Evolutionary conservation across 2,888 invertebrate species (phyloP).

Genomic region (Petrolisthes cinctipes): DNA sequence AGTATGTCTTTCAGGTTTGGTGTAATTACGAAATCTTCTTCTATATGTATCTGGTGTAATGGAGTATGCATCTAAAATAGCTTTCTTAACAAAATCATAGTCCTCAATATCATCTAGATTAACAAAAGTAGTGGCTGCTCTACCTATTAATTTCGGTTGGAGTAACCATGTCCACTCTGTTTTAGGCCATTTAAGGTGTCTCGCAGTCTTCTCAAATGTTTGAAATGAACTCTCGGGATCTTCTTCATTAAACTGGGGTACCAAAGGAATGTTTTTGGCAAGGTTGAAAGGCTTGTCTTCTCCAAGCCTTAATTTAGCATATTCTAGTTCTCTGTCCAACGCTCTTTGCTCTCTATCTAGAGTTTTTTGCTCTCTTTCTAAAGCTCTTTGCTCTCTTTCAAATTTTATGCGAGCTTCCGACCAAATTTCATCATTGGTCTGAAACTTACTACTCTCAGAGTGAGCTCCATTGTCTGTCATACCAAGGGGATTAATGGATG

Average conservation of each 20-base stretch:
- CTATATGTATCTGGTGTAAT: no score
- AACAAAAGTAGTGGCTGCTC: not conserved
- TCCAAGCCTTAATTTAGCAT: not conserved
- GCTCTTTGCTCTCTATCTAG: not conserved
- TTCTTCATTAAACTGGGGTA: not conserved
- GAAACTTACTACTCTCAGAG: not conserved
- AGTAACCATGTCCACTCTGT: not conserved
- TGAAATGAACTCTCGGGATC: not conserved
- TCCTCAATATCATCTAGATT: not conserved
- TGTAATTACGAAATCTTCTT: no score
- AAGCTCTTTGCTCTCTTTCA: not conserved
- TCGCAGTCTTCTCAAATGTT: not conserved
- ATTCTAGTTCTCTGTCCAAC: not conserved
- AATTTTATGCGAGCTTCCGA: not conserved
- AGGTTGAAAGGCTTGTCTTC: not conserved
- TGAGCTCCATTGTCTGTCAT: not conserved
- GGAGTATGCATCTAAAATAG: not conserved
- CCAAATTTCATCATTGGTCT: not conserved
- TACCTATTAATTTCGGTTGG: not conserved
- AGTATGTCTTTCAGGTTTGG: no score
- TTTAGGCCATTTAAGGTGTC: not conserved
- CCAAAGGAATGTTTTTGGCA: not conserved
- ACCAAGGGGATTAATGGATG: not conserved
- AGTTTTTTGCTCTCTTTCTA: not conserved
- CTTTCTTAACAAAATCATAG: not conserved